These are phyloP conservation scores for Enteromius radiatus DNA, from an alignment of 2,797 vertebrate species.

Conservation along the genomic window DNA sequence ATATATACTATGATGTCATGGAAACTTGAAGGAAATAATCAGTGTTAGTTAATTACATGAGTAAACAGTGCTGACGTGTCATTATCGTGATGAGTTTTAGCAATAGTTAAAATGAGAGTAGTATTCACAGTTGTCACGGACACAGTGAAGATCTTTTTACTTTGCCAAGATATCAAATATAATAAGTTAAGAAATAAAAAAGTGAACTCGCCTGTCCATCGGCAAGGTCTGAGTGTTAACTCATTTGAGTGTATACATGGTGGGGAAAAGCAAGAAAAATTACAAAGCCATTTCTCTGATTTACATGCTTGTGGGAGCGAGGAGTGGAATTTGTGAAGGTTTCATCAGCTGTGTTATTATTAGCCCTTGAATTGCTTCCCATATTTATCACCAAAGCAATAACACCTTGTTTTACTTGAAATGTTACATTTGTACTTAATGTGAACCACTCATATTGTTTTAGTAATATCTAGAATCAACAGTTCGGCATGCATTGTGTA, in stretches of 20 bases:
- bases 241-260: conserved; percentile 20
- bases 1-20: conserved; percentile 62
- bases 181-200: conserved; percentile 47
- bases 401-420: conserved; percentile 12
- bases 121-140: conserved; percentile 78
- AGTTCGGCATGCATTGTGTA: conserved; percentile 59
- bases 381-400: conserved; percentile 64
- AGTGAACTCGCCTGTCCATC: conserved; percentile 18
- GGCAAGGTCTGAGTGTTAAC: conserved; percentile 11
- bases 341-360: conserved; percentile 62
- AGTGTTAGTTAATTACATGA: conserved; percentile 57
- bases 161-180: conserved; percentile 58
- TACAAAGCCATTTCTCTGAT: conserved; percentile 43
- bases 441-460: conserved; percentile 49
- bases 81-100: conserved; percentile 62
- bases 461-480: conserved; percentile 43
- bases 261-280: conserved; percentile 40
- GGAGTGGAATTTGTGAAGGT: conserved; percentile 51
- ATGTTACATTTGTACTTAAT: conserved; percentile 43
- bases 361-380: conserved; percentile 79
- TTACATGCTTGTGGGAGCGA: conserved; percentile 56
- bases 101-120: conserved; percentile 65
- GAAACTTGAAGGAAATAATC: conserved; percentile 56
- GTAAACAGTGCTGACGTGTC: conserved; percentile 56
- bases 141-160: conserved; percentile 75